Evolutionary conservation across 2,797 vertebrate species (phyloP), one percentile per base, ranked within the genome.

Genomic region (Apogon hyalosoma): DNA sequence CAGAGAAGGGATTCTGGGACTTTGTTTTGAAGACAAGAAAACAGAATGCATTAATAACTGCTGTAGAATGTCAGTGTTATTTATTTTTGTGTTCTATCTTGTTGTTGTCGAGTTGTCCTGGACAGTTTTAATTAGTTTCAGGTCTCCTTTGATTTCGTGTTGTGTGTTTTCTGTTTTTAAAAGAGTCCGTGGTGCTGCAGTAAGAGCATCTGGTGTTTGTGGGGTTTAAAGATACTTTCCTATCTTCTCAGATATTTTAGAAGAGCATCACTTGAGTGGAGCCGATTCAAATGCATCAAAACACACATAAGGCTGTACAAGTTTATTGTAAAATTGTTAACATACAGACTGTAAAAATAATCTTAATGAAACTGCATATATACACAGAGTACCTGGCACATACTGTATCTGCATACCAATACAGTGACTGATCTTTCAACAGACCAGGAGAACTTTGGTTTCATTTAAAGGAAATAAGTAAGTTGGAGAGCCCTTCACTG

Each of bases 281-380:
- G 7, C 8, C 41, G 4, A 69, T 31, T 60, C 15, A 63, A 38
- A 63, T 15, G 3, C 7, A 52, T 60, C 43, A 58, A 11, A 61
- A 41, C 41, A 24, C 21, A 24, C 8, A 2, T 14, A 59, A 14
- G 16, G 13, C 45, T 72, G 24, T 39, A 62, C 55, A 55, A 0
- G 11, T 69, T 78, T 78, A 82, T 72, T 82, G 47, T 40, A 54
- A 38, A 33, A 39, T 38, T 3, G 31, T 48, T 59, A 55, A 77
- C 43, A 63, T 75, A 67, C 39, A 68, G 50, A 77, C 58, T 56
- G 56, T 59, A 63, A 61, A 61, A 78, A 55, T 62, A 66, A 71
- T 57, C 56, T 69, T 50, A 65, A 60, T 18, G 3, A 75, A 65
- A 65, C 18, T 36, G 55, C 47, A 71, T 64, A 63, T 70, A 63